Percentiles rank a stretch among this genome's conserved stretches.
Conservation (phyloP, 1,140 invertebrate species). For the Zaprionus vittiger region DNA sequence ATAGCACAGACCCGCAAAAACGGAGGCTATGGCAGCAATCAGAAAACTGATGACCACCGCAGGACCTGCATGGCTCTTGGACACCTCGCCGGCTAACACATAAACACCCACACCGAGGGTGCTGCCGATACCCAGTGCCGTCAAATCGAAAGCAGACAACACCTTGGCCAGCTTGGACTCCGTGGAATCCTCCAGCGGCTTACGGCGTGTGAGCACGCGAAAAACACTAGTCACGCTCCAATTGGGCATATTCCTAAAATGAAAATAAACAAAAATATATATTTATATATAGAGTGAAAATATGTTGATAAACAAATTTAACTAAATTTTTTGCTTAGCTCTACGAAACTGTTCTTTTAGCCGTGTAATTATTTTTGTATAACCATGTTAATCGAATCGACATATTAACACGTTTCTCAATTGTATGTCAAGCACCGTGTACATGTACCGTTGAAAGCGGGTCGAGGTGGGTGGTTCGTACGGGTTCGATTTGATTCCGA, state of each 20-base stretch:
- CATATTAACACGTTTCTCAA: conserved; percentile 69
- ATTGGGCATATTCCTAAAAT: conserved; percentile 69
- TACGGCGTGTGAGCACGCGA: conserved; percentile 74
- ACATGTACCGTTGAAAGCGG: conserved; percentile 11
- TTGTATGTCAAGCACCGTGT: conserved; percentile 34
- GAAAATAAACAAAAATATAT: background rate
- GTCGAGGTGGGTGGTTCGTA: conserved; percentile 21
- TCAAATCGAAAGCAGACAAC: conserved; percentile 91
- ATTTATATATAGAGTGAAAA: background rate
- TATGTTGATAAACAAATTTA: conserved; percentile 14
- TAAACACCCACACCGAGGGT: conserved; percentile 97
- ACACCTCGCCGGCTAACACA: conserved; percentile 94
- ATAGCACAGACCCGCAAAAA: conserved; percentile 94
- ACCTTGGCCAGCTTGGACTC: conserved; percentile 89
- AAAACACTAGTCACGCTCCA: conserved; percentile 70
- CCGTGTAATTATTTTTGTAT: conserved; percentile 38
- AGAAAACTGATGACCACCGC: conserved; percentile 94
- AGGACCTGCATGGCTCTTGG: conserved; percentile 92
- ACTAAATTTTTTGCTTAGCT: conserved; percentile 50
- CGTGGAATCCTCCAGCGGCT: conserved; percentile 75
- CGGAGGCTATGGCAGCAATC: conserved; percentile 94
- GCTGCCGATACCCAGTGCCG: conserved; percentile 92
- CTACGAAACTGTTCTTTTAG: conserved; percentile 27
- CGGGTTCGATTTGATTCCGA: background rate
- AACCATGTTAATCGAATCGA: conserved; percentile 65